Base-by-base conservation (phyloP, 2,113 vertebrate genomes). In the Bettongia penicillata region DNA sequence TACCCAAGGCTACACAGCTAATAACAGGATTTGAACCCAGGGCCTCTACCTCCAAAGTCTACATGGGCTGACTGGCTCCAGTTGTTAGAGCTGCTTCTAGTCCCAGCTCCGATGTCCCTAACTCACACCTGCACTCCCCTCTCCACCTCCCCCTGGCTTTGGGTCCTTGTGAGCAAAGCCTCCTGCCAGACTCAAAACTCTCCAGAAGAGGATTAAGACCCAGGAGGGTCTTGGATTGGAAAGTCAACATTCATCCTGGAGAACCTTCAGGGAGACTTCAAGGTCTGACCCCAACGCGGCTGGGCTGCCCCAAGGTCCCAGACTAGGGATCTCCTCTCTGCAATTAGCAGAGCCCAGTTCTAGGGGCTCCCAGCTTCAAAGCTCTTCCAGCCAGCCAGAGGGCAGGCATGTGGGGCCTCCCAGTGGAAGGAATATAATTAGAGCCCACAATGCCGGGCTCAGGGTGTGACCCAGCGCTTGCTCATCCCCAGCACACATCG, bases 301-400 rank as follows among this genome's bases (percentile, higher is more conserved):
- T 37, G 11, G 10, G 24, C 24, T 57, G 25, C 55, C 55, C 57
- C 57, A 68, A 68, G 53, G 57, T 11, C 57, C 28, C 0, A 12
- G 37, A 68, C 57, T 11, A 57, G 3, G 28, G 57, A 31, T 10
- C 57, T 28, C 57, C 57, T 49, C 48, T 37, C 93, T 57, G 49
- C 93, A 25, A 61, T 95, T 53, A 53, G 52, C 89, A 91, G 53
- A 48, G n/a, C n/a, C 90, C 61, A 90, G 12, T 93, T 94, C 91
- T 94, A 94, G 91, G 91, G 92, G 84, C 47, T 43, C 26, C 53
- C 5, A 68, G 91, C 96, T 97, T 96, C 96, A 97, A 97, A 97
- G 92, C 84, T 89, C 91, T 95, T 68, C 31, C 77, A 96, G 91
- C 26, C 31, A 68, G 90, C 48, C 61, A 47, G 57, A 0, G 3